A percentile compares a stretch with the other conserved stretches of the same genome.
These are phyloP conservation scores for Neosalanx taihuensis DNA, from an alignment of 2,797 vertebrate species.

Conservation along the genomic window DNA sequence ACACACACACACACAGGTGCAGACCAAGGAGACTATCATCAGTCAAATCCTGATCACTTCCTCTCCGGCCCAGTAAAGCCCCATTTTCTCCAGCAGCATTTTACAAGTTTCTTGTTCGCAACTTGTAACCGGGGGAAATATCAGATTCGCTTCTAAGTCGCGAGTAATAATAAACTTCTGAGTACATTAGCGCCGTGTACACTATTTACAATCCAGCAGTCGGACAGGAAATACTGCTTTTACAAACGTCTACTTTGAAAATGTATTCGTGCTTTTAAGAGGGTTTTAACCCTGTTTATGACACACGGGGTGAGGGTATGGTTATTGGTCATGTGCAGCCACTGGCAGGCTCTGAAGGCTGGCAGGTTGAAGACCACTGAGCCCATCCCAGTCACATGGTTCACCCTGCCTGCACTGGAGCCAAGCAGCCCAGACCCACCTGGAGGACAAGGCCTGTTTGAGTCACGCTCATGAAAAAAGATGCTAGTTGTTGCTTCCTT, in stretches of 20 bases:
- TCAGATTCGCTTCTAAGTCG: conserved; percentile 40
- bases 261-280: conserved; percentile 73
- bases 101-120: conserved; percentile 69
- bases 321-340: conserved; percentile 64
- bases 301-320: conserved; percentile 62
- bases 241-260: conserved; percentile 68
- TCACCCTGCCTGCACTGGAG: conserved; percentile 71
- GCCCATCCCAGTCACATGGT: conserved; percentile 81
- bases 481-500: conserved; percentile 48
- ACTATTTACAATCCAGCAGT: conserved; percentile 41
- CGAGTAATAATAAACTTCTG: conserved; percentile 58
- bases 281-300: conserved; percentile 74
- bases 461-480: conserved; percentile 69
- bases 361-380: conserved; percentile 62
- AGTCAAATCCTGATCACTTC: conserved; percentile 71
- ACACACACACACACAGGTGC: conserved; percentile 62
- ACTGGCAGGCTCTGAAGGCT: conserved; percentile 63
- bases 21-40: conserved; percentile 68
- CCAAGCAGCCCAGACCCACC: conserved; percentile 39
- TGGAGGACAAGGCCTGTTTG: conserved; percentile 64
- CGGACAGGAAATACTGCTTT: conserved; percentile 71
- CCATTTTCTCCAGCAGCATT: conserved; percentile 60
- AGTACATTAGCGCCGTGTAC: conserved; percentile 34
- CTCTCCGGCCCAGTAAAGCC: conserved; percentile 63
- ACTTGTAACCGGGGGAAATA: conserved; percentile 56